A percentile compares a stretch with the other conserved stretches of the same genome.
Conservation (phyloP, 2,797 vertebrate genomes). For the Enteromius thamalakanensis region DNA sequence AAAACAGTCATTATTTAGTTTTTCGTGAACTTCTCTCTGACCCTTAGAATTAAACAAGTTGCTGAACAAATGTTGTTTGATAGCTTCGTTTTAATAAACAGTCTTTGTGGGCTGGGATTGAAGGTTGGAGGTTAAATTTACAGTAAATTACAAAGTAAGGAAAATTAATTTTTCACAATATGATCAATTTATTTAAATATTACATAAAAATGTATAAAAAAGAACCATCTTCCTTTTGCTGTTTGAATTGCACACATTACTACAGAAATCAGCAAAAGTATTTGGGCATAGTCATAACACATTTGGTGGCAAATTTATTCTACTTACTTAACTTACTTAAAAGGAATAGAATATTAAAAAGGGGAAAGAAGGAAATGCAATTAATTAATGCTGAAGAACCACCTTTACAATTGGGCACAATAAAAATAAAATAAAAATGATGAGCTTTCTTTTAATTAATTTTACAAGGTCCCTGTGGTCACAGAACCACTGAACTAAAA, state of each 20-base stretch:
- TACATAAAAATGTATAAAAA: not conserved
- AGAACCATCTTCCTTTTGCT: not conserved
- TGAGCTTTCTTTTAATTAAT: conserved; percentile 27
- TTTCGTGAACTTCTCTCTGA: not conserved
- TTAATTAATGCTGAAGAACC: not conserved
- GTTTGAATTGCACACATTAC: not conserved
- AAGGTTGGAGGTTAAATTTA: not conserved
- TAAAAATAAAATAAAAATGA: not conserved
- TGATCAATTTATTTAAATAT: not conserved
- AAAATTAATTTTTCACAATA: not conserved
- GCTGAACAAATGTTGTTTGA: not conserved
- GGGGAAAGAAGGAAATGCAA: not conserved
- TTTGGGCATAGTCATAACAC: not conserved
- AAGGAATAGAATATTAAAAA: not conserved
- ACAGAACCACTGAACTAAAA: conserved; percentile 30
- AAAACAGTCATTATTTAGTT: conserved; percentile 3
- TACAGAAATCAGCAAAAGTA: not conserved
- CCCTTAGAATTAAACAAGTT: conserved; percentile 13
- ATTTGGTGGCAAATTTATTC: not conserved
- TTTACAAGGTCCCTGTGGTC: conserved; percentile 34
- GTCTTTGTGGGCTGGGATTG: not conserved
- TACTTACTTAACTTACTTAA: not conserved
- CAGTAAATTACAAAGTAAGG: not conserved
- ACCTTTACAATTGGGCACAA: conserved; percentile 7
- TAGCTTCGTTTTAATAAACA: not conserved